Percentiles rank a stretch among this genome's conserved stretches.
Conservation (phyloP, 2,113 vertebrate genomes). For the Chaetorhynchus papuensis region DNA sequence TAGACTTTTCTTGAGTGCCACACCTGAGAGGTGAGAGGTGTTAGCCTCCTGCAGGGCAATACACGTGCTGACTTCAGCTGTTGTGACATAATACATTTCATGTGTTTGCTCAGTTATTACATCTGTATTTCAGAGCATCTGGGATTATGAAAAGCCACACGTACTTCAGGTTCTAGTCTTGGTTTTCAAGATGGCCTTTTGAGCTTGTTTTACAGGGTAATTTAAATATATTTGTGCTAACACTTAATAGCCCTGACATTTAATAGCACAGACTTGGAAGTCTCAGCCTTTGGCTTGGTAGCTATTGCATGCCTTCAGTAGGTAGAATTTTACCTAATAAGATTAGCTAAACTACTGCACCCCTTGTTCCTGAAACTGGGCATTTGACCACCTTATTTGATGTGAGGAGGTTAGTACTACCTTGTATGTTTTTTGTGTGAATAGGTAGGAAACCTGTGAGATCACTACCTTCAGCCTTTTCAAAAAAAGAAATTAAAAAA, state of each 20-base stretch:
- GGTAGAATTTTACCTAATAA: not conserved
- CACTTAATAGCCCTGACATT: not conserved
- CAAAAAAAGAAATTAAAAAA: not conserved
- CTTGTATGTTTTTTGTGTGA: not conserved
- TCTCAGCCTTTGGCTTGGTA: not conserved
- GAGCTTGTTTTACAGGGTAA: not conserved
- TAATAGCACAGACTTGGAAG: not conserved
- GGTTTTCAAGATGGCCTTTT: not conserved
- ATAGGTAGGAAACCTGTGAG: not conserved
- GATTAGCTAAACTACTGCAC: not conserved
- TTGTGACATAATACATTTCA: not conserved
- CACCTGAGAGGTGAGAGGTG: not conserved
- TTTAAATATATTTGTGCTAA: not conserved
- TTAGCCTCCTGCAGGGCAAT: not conserved
- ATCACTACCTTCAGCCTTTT: not conserved
- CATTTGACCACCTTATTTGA: not conserved
- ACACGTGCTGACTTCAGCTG: not conserved
- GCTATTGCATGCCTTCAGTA: not conserved
- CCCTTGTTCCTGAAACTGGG: not conserved
- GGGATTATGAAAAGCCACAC: not conserved
- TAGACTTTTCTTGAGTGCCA: not conserved
- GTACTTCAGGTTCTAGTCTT: not conserved
- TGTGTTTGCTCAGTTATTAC: not conserved
- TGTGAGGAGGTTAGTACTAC: not conserved
- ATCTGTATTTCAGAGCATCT: not conserved